These are phyloP conservation scores for Dendropsophus ebraccatus DNA, from an alignment of 2,113 vertebrate species.

Conservation along the genomic window DNA sequence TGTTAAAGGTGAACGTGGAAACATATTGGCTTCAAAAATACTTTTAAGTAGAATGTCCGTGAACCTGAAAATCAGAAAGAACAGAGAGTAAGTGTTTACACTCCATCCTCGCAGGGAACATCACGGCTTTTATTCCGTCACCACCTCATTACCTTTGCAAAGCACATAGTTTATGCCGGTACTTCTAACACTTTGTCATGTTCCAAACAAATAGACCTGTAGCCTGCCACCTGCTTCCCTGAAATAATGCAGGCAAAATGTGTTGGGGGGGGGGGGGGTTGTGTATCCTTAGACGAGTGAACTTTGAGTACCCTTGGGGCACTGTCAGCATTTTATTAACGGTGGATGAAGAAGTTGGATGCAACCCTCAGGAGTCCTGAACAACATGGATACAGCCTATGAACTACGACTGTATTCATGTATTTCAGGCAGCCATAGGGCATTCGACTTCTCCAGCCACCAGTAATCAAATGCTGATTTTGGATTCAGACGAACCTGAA, in stretches of 20 bases:
- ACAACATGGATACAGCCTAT: no score
- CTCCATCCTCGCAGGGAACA: background rate
- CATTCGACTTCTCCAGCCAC: no score
- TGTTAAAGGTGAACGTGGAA: conserved; percentile 7
- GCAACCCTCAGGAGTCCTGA: no score
- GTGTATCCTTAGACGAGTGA: no score
- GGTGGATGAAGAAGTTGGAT: no score
- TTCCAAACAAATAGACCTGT: background rate
- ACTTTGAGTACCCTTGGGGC: background rate
- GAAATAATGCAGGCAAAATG: background rate
- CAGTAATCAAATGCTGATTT: no score
- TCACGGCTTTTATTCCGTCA: conserved; percentile 32
- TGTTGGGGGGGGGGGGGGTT: background rate
- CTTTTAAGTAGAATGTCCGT: background rate
- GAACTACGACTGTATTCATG: no score
- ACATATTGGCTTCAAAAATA: background rate
- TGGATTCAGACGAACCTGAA: no score
- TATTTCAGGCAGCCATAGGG: no score
- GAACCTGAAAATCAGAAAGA: conserved; percentile 34
- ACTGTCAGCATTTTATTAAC: no score
- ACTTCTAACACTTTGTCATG: conserved; percentile 34
- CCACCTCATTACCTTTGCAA: conserved; percentile 39
- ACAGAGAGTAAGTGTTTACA: conserved; percentile 5
- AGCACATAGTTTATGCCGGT: conserved; percentile 16
- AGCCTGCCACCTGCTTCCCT: conserved; percentile 22